A percentile compares a stretch with the other conserved stretches of the same genome.
Evolutionary conservation across 2,888 invertebrate genomes (phyloP).

Genomic region (Trichopoda pennipes): DNA sequence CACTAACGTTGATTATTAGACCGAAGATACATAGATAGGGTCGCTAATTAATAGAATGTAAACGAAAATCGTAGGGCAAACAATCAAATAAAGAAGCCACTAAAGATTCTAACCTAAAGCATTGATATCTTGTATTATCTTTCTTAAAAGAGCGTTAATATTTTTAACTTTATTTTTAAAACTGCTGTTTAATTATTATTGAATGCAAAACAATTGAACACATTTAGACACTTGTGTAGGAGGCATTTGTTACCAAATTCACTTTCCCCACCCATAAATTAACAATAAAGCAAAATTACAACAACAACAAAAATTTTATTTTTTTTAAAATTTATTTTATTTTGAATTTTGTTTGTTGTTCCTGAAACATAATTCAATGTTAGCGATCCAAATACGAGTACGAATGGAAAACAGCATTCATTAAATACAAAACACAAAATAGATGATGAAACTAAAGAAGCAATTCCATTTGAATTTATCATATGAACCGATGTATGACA

Average conservation of each 20-base stretch:
- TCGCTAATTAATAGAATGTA: too few species aligned
- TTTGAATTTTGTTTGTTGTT: conserved; percentile 6
- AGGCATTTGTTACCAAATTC: conserved; percentile 18
- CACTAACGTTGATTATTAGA: too few species aligned
- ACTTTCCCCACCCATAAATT: conserved; percentile 44
- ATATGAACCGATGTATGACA: conserved; percentile 70
- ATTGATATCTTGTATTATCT: too few species aligned
- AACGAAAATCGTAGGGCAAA: too few species aligned
- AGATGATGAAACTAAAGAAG: conserved; percentile 66
- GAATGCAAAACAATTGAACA: conserved; percentile 8
- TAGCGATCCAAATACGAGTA: conserved; percentile 22
- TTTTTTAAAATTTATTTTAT: conserved; percentile 21
- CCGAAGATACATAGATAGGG: too few species aligned
- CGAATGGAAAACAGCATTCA: neutral
- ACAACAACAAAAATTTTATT: conserved; percentile 7
- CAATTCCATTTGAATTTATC: conserved; percentile 77
- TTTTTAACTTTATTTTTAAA: neutral
- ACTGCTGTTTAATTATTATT: neutral
- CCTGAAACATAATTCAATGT: conserved; percentile 56
- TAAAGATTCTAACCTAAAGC: too few species aligned
- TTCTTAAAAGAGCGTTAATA: neutral
- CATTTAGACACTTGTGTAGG: conserved; percentile 23
- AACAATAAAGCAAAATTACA: neutral
- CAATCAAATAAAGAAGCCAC: too few species aligned
- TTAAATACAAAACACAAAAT: conserved; percentile 2